These are phyloP conservation scores for Semnornis frantzii DNA, from an alignment of 2,113 vertebrate genomes.

Conservation along the genomic window DNA sequence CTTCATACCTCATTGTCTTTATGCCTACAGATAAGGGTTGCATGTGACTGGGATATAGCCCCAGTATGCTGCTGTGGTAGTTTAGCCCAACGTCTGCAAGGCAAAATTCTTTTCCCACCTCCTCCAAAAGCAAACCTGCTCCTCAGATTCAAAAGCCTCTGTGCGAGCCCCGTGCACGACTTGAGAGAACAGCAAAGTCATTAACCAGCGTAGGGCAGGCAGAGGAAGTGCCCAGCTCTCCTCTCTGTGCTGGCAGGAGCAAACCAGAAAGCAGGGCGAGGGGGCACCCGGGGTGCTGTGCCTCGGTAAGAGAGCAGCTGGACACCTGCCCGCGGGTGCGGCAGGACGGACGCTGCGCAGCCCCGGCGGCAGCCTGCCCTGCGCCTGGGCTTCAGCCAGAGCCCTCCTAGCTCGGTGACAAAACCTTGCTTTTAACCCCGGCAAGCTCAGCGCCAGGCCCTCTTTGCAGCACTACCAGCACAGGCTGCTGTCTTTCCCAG, in stretches of 20 bases:
- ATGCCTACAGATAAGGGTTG: neutral
- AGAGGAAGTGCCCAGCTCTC: neutral
- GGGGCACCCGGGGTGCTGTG: neutral
- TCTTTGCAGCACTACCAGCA: neutral
- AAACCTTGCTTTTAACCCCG: neutral
- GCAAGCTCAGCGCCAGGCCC: neutral
- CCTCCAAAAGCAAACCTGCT: neutral
- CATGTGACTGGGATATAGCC: neutral
- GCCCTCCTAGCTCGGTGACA: too few species aligned
- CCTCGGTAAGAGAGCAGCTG: neutral
- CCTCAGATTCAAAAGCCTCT: neutral
- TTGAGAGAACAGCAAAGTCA: neutral
- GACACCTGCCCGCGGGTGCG: neutral
- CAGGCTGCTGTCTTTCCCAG: neutral
- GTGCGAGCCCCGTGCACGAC: neutral
- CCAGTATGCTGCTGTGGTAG: neutral
- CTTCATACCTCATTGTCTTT: neutral
- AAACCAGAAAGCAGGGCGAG: neutral
- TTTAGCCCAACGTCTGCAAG: neutral
- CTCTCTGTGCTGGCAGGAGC: neutral
- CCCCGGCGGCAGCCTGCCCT: neutral
- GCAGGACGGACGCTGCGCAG: neutral
- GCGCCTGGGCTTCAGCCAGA: neutral
- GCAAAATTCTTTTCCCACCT: neutral
- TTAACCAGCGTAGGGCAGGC: neutral